Evolutionary conservation across 2,888 invertebrate species (phyloP).

Genomic region (Eudasyphora cyanicolor): DNA sequence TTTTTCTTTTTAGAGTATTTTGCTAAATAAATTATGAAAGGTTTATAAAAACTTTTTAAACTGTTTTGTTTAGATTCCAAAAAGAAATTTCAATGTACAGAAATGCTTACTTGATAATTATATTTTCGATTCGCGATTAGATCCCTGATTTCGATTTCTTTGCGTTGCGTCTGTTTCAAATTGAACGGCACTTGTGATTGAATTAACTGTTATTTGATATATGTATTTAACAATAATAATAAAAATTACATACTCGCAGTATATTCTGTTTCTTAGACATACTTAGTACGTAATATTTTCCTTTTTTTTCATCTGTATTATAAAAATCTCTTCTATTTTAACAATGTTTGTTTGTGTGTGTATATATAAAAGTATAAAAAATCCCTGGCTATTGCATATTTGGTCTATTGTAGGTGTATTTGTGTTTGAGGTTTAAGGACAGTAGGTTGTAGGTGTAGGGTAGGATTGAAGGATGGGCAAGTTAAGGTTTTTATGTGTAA

Average conservation of each 20-base stretch:
- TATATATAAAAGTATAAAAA: slow-evolving; percentile 66
- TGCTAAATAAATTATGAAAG: too few relatives aligned
- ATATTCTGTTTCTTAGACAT: slow-evolving; percentile 23
- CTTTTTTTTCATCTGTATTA: slow-evolving; percentile 27
- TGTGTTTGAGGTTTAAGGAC: slow-evolving; percentile 70
- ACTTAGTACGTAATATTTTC: neutral
- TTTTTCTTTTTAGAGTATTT: too few relatives aligned
- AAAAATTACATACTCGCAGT: slow-evolving; percentile 30
- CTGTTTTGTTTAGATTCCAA: neutral
- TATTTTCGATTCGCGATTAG: too few relatives aligned
- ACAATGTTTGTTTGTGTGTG: slow-evolving; percentile 51
- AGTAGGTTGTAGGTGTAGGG: slow-evolving; percentile 72
- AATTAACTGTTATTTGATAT: slow-evolving; percentile 65
- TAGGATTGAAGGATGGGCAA: slow-evolving; percentile 59
- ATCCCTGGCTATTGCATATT: slow-evolving; percentile 78
- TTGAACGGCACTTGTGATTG: slow-evolving; percentile 72
- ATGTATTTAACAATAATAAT: slow-evolving; percentile 44
- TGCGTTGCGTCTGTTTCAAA: slow-evolving; percentile 58
- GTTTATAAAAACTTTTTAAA: slow-evolving; percentile 22
- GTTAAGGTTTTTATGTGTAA: slow-evolving; percentile 73
- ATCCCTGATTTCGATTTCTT: slow-evolving; percentile 32
- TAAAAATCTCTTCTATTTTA: slow-evolving; percentile 53
- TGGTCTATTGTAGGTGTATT: slow-evolving; percentile 74
- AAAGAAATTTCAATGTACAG: slow-evolving; percentile 21
- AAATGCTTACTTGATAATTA: too few relatives aligned